These are phyloP conservation scores for Myrmecophaga tridactyla DNA, from an alignment of 2,113 vertebrate species.

Conservation along the genomic window DNA sequence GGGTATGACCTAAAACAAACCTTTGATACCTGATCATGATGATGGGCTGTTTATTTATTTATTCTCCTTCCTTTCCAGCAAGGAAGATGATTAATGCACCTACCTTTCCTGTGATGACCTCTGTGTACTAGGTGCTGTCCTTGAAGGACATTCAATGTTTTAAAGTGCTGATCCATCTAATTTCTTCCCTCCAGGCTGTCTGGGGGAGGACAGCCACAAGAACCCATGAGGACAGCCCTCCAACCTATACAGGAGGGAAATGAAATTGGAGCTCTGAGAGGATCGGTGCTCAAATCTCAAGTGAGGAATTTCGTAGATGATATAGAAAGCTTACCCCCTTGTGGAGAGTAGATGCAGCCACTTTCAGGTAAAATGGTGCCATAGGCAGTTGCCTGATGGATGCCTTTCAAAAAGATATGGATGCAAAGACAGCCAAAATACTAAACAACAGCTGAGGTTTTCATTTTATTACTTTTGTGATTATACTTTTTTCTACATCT, in stretches of 20 bases:
- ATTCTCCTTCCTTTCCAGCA: slow-evolving; percentile 79
- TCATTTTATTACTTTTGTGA: background rate
- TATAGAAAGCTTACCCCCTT: background rate
- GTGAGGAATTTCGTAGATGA: background rate
- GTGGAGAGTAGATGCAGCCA: background rate
- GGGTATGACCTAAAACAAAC: slow-evolving; percentile 80
- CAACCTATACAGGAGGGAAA: background rate
- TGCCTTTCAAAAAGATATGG: background rate
- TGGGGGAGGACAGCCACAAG: slow-evolving; percentile 63
- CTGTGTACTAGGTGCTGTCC: slow-evolving; percentile 76
- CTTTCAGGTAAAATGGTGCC: background rate
- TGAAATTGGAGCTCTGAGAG: background rate
- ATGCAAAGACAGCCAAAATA: background rate
- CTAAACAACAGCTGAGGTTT: background rate
- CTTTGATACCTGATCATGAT: slow-evolving; percentile 78
- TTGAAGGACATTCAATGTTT: slow-evolving; percentile 83
- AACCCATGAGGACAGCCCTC: slow-evolving; percentile 68
- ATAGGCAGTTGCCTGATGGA: background rate
- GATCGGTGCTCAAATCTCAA: background rate
- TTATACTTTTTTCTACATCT: background rate
- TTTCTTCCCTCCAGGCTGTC: slow-evolving; percentile 69
- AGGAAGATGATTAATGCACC: slow-evolving; percentile 85
- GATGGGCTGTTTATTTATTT: slow-evolving; percentile 85
- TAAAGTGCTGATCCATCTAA: slow-evolving; percentile 83
- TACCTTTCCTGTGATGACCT: slow-evolving; percentile 81